Percentiles rank a stretch among this genome's conserved stretches.
These are phyloP conservation scores for Phyllopteryx taeniolatus DNA, from an alignment of 2,113 vertebrate species.

Conservation along the genomic window DNA sequence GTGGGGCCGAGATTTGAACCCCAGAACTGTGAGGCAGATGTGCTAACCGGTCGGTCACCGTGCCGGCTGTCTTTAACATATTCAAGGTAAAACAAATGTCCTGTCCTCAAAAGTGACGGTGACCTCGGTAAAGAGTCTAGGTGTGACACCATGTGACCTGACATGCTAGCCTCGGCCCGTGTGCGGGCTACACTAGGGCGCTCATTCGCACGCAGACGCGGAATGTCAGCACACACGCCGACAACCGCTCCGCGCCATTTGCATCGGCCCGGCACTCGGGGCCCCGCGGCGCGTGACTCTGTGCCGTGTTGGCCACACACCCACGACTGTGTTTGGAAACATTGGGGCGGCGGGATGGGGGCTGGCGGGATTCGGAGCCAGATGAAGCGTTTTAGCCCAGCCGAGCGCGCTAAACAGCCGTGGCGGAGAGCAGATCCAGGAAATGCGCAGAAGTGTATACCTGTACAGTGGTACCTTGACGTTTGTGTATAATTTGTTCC, in stretches of 20 bases:
- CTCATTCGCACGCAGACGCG: slow-evolving; percentile 35
- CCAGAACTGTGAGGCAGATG: too few species aligned
- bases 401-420: slow-evolving; percentile 34
- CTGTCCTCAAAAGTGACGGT: neutral
- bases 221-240: slow-evolving; percentile 35
- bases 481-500: neutral
- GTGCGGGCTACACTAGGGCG: neutral
- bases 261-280: slow-evolving; percentile 45
- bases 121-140: slow-evolving; percentile 8
- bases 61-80: neutral
- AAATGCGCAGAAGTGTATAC: slow-evolving; percentile 42
- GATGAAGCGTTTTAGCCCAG: slow-evolving; percentile 65
- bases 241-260: slow-evolving; percentile 7
- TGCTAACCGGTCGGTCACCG: too few species aligned
- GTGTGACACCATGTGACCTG: neutral
- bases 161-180: neutral
- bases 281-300: slow-evolving; percentile 52
- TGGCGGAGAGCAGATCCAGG: slow-evolving; percentile 64
- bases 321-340: slow-evolving; percentile 73
- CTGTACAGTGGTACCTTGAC: neutral
- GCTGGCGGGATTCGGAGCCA: slow-evolving; percentile 53
- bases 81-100: neutral
- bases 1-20: too few species aligned
- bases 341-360: slow-evolving; percentile 57
- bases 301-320: slow-evolving; percentile 69